Base-by-base conservation (phyloP, 2,113 vertebrate genomes). In the Otolemur garnettii region DNA sequence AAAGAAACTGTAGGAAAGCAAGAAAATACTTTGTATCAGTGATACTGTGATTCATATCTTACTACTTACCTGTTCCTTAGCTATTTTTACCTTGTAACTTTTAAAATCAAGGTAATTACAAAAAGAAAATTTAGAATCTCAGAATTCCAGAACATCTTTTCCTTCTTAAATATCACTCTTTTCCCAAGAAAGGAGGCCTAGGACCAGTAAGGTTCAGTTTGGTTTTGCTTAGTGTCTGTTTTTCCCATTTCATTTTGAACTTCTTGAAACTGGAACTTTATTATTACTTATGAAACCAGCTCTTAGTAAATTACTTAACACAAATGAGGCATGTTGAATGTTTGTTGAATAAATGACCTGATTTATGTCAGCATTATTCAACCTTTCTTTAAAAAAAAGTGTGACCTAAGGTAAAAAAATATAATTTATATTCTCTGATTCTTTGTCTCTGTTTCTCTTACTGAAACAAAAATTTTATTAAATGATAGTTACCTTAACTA, bases 331-430 rank as follows among this genome's bases (percentile, higher is more conserved):
- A 83, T 26, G 79, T 8, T 86, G 83, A 89, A 69, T 71, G 57
- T 59, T 85, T 90, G 60, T 50, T 85, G 87, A 92, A 81, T 93
- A 93, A 81, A 59, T 89, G 91, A 60, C 53, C 19, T 82, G n/a
- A n/a, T n/a, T n/a, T n/a, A 78, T 8, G 3, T 87, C 26, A 35
- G 30, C 90, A 3, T 87, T 92, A 71, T 3, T 93, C 33, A 90
- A 75, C 72, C 11, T 60, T 72, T 64, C 26, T 26, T 9, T 62
- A 26, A 64, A 62, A 64, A 75, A 77, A 86, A 60, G 30, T 90
- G 21, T 50, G 7, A 50, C 21, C 4, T 18, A 64, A 87, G 15
- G 15, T 90, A 62, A 92, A 95, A 53, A 59, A 74, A 79, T 77
- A 24, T 57, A 69, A 87, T 87, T 89, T 90, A 35, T 19, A 35